Evolutionary conservation across 2,797 vertebrate species (phyloP).

Genomic region (Ceryle rudis): DNA sequence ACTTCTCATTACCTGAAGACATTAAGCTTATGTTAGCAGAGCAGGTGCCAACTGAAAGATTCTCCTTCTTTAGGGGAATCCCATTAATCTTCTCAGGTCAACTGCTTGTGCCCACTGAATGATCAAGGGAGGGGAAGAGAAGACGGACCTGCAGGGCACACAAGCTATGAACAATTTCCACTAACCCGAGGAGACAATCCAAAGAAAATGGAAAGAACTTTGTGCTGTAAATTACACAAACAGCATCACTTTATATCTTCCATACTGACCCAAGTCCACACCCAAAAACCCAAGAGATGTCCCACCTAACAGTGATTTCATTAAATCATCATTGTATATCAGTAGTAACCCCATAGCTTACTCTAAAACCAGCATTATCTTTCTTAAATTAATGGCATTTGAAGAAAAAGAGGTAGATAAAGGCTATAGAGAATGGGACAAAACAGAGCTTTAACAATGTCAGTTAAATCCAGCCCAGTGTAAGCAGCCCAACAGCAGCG

Average conservation of each 20-base stretch:
- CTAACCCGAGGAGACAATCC: not conserved
- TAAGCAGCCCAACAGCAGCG: not conserved
- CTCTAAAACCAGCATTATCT: not conserved
- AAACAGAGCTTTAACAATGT: not conserved
- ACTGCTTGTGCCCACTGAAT: rapidly evolving
- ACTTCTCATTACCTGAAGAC: not conserved
- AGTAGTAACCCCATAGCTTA: not conserved
- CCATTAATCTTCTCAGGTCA: not conserved
- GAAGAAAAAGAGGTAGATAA: not conserved
- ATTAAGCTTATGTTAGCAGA: not conserved
- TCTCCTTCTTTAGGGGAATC: not conserved
- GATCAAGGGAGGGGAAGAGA: not conserved
- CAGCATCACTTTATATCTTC: not conserved
- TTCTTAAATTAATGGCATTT: not conserved
- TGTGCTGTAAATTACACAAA: not conserved
- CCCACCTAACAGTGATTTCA: not conserved
- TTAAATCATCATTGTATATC: not conserved
- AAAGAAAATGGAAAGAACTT: not conserved
- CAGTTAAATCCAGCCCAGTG: not conserved
- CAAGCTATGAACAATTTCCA: not conserved
- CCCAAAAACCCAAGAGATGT: not conserved
- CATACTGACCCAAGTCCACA: not conserved
- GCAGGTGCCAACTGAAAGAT: not conserved
- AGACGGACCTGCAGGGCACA: not conserved
- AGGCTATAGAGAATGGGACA: not conserved